A percentile compares a stretch with the other conserved stretches of the same genome.
These are phyloP conservation scores for Manduca sexta DNA, from an alignment of 1,140 invertebrate genomes.

Conservation along the genomic window DNA sequence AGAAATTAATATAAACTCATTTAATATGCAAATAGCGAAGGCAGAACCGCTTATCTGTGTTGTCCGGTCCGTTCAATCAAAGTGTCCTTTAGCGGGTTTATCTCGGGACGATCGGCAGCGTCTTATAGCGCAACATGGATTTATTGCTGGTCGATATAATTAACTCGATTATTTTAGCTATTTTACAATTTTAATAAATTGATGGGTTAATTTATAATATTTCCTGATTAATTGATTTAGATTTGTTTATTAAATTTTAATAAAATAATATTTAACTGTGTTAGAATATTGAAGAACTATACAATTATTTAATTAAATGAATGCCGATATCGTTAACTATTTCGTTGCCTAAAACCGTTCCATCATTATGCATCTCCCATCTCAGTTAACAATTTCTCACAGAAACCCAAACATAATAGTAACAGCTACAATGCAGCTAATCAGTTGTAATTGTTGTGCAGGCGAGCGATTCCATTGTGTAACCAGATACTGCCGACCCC, in stretches of 20 bases:
- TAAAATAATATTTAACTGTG: too few relatives aligned
- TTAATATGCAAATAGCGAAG: constrained; percentile 58
- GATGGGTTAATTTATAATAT: constrained; percentile 1
- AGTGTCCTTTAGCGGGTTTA: constrained; percentile 50
- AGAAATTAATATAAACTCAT: constrained; percentile 59
- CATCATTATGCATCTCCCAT: too few relatives aligned
- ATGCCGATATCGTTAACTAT: too few relatives aligned
- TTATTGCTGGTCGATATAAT: constrained; percentile 51
- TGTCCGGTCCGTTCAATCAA: constrained; percentile 62
- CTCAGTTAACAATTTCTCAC: too few relatives aligned
- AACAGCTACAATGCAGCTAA: constrained; percentile 41
- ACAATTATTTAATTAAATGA: too few relatives aligned
- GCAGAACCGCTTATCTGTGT: constrained; percentile 36
- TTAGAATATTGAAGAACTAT: too few relatives aligned
- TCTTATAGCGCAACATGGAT: constrained; percentile 40
- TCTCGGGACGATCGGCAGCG: constrained; percentile 35
- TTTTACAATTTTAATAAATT: constrained; percentile 12
- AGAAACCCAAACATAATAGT: constrained; percentile 1
- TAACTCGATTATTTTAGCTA: constrained; percentile 49
- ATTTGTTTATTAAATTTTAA: too few relatives aligned
- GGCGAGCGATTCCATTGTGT: constrained; percentile 3
- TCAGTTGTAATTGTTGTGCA: constrained; percentile 43
- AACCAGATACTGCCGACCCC: background rate
- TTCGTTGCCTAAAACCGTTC: too few relatives aligned
- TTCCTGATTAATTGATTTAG: too few relatives aligned